Base-by-base conservation (phyloP, 2,113 vertebrate species). In the Sapayoa aenigma region DNA sequence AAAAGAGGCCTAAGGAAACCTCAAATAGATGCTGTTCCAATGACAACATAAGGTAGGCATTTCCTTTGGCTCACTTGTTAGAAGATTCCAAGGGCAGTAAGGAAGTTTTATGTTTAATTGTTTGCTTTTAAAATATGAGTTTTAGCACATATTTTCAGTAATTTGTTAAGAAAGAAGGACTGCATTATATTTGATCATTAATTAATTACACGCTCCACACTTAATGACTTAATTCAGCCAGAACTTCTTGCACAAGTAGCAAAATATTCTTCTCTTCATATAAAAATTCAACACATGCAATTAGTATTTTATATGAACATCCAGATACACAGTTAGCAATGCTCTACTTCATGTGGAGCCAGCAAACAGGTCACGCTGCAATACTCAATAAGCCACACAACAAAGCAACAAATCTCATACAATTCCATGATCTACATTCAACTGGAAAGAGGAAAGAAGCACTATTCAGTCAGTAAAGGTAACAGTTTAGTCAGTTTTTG, bases 21-120 rank as follows among this genome's bases (percentile, higher is more conserved):
- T 94, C 95, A 96, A 89, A 95, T 93, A 95, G 87, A 93, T 94
- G 76, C 73, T 93, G 90, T 94, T 94, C 95, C 94, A 95, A 58
- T 96, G 94, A 96, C 90, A 96, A 90, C 90, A 95, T 95, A 96
- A 97, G 93, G 92, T 90, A 94, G 76, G 86, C 90, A 96, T 96
- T 97, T 96, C 94, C 93, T 96, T 91, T 94, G 90, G 95, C 93
- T 95, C 76, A 81, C 93, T 86, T 68, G 86, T 82, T 94, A 87
- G 55, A 94, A 84, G 88, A 97, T 78, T 96, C 95, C 77, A 81
- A 94, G 72, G 65, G 83, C 85, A 93, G 85, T 94, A 93, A 93
- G 92, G 68, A 96, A 94, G 68, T 78, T 87, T 95, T 90, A 87
- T 68, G 49, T 81, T 84, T 92, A 95, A 94, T 95, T 96, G 83